phyloP scores from a whole-genome alignment of 1,140 invertebrate species.

The Nasonia vitripennis region DNA sequence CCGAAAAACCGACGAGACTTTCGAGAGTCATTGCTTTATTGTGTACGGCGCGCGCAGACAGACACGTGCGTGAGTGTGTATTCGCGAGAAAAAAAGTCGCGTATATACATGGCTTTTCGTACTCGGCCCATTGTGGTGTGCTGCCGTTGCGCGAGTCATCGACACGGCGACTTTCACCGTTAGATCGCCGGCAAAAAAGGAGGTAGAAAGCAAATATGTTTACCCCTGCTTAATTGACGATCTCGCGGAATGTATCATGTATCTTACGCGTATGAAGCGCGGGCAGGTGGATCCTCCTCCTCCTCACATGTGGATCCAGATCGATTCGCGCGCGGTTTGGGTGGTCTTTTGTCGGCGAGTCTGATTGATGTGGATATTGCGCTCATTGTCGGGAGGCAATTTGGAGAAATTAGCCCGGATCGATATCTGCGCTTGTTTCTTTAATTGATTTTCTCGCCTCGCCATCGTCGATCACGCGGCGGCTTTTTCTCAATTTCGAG shows the following conservation, averaged over 20 bases:
- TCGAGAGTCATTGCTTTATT: neutral
- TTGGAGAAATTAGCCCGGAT: neutral
- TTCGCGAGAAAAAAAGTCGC: neutral
- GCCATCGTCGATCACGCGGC: neutral
- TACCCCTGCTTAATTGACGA: slow-evolving; percentile 8
- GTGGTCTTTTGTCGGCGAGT: neutral
- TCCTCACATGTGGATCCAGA: neutral
- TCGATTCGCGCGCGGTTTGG: neutral
- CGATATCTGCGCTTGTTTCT: neutral
- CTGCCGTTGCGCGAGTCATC: neutral
- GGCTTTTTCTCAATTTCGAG: neutral
- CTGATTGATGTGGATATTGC: neutral
- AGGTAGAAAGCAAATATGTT: neutral
- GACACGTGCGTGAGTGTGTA: neutral
- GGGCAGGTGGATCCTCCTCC: neutral
- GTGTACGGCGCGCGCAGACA: neutral
- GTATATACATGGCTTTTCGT: slow-evolving; percentile 11
- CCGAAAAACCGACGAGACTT: neutral
- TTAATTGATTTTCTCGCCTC: too few species aligned
- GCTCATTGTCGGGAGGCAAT: neutral
- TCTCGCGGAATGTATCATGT: neutral
- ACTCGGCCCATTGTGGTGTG: neutral
- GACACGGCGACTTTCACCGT: slow-evolving; percentile 24
- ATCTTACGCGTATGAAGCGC: neutral
- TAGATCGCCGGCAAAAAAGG: slow-evolving; percentile 10